Percentiles rank a stretch among this genome's conserved stretches.
These are phyloP conservation scores for Leucoptera coffeella DNA, from an alignment of 2,888 invertebrate genomes.

Conservation along the genomic window DNA sequence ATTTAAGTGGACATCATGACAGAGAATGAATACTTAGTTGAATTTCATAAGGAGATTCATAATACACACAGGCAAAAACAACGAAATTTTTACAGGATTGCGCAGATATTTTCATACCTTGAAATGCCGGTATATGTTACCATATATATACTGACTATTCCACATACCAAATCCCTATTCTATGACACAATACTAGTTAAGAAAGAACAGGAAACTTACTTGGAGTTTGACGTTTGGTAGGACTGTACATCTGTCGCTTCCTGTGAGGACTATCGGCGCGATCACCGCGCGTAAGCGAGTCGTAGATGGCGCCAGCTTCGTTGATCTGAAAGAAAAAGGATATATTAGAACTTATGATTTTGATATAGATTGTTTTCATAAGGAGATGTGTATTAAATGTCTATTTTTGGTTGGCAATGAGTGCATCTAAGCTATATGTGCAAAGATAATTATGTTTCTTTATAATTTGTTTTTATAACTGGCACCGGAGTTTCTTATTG, in stretches of 20 bases:
- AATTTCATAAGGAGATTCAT: no score
- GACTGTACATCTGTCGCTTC: conserved; percentile 70
- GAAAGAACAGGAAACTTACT: conserved; percentile 20
- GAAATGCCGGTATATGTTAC: no score
- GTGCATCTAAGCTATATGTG: no score
- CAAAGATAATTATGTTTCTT: no score
- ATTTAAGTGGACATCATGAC: no score
- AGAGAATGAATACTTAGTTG: no score
- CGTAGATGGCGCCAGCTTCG: conserved; percentile 82
- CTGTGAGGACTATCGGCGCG: conserved; percentile 76
- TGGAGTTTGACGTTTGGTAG: conserved; percentile 73
- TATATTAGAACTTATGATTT: neutral
- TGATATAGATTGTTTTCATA: no score
- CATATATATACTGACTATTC: neutral
- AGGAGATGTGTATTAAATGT: neutral
- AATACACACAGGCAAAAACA: no score
- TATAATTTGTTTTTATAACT: no score
- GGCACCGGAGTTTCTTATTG: no score
- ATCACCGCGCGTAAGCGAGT: conserved; percentile 68
- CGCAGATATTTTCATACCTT: no score
- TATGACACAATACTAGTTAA: neutral
- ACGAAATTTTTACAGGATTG: no score
- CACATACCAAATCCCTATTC: neutral
- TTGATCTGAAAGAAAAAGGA: conserved; percentile 49
- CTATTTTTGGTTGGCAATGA: neutral